Evolutionary conservation across 2,113 vertebrate species (phyloP), one percentile per base, ranked within the genome.

Genomic region (Grallaria varia): DNA sequence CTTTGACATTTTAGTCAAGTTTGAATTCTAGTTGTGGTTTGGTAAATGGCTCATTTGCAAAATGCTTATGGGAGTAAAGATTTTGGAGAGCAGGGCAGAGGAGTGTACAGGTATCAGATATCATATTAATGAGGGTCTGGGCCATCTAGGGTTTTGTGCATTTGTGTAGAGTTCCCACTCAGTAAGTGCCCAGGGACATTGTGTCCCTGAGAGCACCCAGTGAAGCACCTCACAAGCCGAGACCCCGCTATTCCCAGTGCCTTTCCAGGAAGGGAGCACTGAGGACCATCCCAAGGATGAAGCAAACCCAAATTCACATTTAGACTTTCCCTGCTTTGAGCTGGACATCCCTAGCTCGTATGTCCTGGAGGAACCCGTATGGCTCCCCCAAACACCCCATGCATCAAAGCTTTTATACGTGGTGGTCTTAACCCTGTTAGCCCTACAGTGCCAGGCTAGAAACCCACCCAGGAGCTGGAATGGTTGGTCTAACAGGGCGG

Each of bases 261-360:
- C 33, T 74, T 74, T 62, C 5, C 2, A 30, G 56, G 15, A 53
- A 22, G 21, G 22, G 21, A 28, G 4, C 20, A 4, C 4, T 33
- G 24, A 28, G 60, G 44, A 60, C 52, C 12, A 8, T 45, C 52
- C 67, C 10, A 62, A 55, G 47, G 39, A n/a, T 44, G 58, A 71
- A 75, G 30, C 27, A 67, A 84, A 62, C 28, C 44, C 31, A 71
- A 1, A 55, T 44, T 11, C 44, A 39, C 11, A 4, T 56, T 52
- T 56, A 56, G 74, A 47, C 3, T 53, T 52, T 87, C 15, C 18
- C 25, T 39, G 14, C 30, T 86, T 56, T 71, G 42, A 58, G 30
- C n/a, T 67, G 73, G 23, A 27, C 1, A 0, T 72, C 24, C 24
- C 14, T 50, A 60, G 17, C 52, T 72, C 1, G 0, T 35, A 2